phyloP scores from a whole-genome alignment of 2,797 vertebrate genomes.

The Glyptemys insculpta region DNA sequence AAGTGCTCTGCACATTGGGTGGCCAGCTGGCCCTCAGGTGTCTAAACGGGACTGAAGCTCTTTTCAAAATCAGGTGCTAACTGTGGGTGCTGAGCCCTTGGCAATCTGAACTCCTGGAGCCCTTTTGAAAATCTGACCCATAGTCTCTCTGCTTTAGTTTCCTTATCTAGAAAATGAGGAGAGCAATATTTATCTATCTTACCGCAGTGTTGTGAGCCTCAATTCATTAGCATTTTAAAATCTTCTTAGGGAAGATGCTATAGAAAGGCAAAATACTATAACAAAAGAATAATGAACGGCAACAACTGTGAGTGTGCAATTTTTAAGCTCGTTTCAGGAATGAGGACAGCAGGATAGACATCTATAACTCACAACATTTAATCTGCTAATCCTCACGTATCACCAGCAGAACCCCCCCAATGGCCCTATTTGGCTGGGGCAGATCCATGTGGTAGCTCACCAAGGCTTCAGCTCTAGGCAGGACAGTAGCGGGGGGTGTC shows the following conservation, averaged over 20 bases:
- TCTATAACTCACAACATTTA: fast-evolving
- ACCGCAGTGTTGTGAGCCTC: neutral
- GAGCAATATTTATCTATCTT: neutral
- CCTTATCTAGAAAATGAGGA: neutral
- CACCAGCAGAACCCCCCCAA: neutral
- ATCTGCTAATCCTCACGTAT: fast-evolving
- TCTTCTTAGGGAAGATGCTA: neutral
- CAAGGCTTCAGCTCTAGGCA: fast-evolving
- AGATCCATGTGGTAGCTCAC: neutral
- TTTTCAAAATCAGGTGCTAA: neutral
- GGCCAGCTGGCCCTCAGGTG: neutral
- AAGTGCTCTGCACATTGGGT: neutral
- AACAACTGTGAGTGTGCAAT: neutral
- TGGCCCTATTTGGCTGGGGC: fast-evolving
- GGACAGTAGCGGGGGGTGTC: neutral
- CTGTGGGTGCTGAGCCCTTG: neutral
- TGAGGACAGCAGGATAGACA: neutral
- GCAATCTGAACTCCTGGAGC: neutral
- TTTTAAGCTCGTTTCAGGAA: neutral
- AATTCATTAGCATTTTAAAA: neutral
- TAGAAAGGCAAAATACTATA: neutral
- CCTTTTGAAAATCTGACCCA: neutral
- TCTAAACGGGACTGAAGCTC: neutral
- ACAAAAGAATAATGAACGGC: neutral
- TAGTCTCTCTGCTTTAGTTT: neutral